Evolutionary conservation across 2,888 invertebrate genomes (phyloP), one percentile per base, ranked within the genome.

Genomic region (Agrotis clavis): DNA sequence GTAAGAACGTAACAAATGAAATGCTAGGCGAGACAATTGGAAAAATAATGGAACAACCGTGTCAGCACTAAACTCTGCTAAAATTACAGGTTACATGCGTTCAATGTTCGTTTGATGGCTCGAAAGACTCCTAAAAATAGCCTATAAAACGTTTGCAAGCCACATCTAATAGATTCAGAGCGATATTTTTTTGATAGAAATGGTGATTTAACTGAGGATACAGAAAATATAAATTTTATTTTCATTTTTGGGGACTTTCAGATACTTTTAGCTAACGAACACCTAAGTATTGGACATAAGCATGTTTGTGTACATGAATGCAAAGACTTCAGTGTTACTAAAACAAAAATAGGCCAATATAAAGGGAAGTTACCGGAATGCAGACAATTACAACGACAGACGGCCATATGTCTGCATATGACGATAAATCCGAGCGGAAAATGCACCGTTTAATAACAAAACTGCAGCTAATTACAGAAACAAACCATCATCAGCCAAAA

Each of bases 81-180:
- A 69, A 75, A 69, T 79, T 57, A 63, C 61, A 61, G 45, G 61
- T 51, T 67, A 67, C 50, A 21, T n/a, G 48, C 84, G 76, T 71
- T 75, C 83, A 80, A 71, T 71, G 68, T 50, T 64, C 84, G 71
- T 75, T 75, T 80, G 61, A 75, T 80, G 63, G 59, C 18, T 51
- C 59, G 50, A 79, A 79, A 69, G 51, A 18, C 16, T 19, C 47
- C 62, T 72, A 72, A 78, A 82, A 79, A 78, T 68, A 78, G 50
- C 62, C 67, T 50, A 66, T 57, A 59, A 78, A 82, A 67, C 51
- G 67, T 62, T 67, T 62, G 53, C 65, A 30, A 65, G 53, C 50
- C 54, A 41, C 60, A 62, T 67, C 59, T 45, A 68, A 67, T 56
- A 48, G 51, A 47, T 51, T 9, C n/a, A 41, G 65, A 54, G 25